phyloP scores from a whole-genome alignment of 2,888 invertebrate species.

The Philereme transversata region DNA sequence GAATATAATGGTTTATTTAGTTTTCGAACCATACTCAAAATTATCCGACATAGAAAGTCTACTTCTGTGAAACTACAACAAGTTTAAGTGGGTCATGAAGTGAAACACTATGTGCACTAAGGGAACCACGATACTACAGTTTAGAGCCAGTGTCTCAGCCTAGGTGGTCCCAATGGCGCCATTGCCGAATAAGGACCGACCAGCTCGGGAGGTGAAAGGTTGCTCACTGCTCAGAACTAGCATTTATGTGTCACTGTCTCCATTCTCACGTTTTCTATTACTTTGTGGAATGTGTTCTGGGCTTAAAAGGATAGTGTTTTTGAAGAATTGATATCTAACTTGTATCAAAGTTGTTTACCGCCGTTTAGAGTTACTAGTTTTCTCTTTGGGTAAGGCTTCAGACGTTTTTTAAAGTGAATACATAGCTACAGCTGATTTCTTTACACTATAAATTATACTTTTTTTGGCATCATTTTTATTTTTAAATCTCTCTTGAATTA shows the following conservation, averaged over 20 bases:
- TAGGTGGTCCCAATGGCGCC: slow-evolving; percentile 58
- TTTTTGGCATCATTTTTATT: too few relatives aligned
- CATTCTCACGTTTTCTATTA: slow-evolving; percentile 56
- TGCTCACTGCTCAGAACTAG: slow-evolving; percentile 43
- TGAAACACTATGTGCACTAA: slow-evolving; percentile 3
- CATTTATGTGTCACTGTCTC: slow-evolving; percentile 50
- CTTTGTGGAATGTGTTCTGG: slow-evolving; percentile 17
- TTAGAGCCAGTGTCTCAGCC: slow-evolving; percentile 35
- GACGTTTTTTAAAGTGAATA: too few relatives aligned
- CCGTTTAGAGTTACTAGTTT: too few relatives aligned
- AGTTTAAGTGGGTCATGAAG: neutral
- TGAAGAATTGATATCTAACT: slow-evolving; percentile 19
- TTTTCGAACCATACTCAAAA: too few relatives aligned
- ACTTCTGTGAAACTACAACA: too few relatives aligned
- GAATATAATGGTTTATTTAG: too few relatives aligned
- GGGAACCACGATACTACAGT: slow-evolving; percentile 10
- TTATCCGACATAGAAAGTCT: too few relatives aligned
- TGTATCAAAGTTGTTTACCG: neutral
- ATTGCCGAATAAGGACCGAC: slow-evolving; percentile 52
- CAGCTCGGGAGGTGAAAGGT: slow-evolving; percentile 68
- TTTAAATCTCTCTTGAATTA: neutral
- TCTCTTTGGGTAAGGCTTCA: too few relatives aligned
- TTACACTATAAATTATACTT: neutral
- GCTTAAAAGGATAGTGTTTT: slow-evolving; percentile 13
- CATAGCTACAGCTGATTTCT: too few relatives aligned